Percentiles rank a stretch among this genome's conserved stretches.
Conservation (phyloP, 2,113 vertebrate species). For the Sylvia atricapilla region DNA sequence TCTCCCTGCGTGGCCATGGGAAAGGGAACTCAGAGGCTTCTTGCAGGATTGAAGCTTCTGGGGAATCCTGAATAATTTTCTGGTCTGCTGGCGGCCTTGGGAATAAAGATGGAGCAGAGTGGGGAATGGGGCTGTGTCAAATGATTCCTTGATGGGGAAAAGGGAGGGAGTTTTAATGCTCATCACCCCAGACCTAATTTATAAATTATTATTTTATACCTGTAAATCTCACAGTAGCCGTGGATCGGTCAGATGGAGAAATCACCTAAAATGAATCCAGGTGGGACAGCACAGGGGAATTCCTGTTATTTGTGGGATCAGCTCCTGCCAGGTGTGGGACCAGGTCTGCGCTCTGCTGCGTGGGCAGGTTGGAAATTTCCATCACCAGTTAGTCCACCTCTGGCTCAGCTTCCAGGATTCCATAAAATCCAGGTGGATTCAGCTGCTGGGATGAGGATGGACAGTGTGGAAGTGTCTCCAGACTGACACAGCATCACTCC, state of each 20-base stretch:
- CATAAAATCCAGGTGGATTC: not conserved
- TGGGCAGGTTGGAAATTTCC: not conserved
- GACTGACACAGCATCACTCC: accelerated
- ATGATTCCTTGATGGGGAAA: not conserved
- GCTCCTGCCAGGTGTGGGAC: not conserved
- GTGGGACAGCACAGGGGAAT: accelerated
- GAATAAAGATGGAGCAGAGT: not conserved
- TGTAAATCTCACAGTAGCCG: not conserved
- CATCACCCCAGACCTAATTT: no score
- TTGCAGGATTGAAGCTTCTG: not conserved
- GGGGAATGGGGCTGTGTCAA: not conserved
- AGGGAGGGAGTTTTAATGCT: not conserved
- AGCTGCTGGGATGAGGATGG: not conserved
- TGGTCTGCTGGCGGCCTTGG: not conserved
- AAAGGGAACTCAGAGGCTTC: not conserved
- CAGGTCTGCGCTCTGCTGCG: not conserved
- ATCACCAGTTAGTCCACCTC: not conserved
- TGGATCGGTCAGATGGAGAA: not conserved
- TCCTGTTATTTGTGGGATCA: accelerated
- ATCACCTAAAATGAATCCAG: not conserved
- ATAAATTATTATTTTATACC: not conserved
- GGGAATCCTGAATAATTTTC: slow-evolving; percentile 11
- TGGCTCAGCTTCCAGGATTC: not conserved
- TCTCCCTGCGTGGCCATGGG: not conserved
- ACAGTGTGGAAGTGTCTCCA: not conserved